Percentiles rank a stretch among this genome's conserved stretches.
Conservation (phyloP, 2,888 invertebrate species). For the Drosophila rubida region DNA sequence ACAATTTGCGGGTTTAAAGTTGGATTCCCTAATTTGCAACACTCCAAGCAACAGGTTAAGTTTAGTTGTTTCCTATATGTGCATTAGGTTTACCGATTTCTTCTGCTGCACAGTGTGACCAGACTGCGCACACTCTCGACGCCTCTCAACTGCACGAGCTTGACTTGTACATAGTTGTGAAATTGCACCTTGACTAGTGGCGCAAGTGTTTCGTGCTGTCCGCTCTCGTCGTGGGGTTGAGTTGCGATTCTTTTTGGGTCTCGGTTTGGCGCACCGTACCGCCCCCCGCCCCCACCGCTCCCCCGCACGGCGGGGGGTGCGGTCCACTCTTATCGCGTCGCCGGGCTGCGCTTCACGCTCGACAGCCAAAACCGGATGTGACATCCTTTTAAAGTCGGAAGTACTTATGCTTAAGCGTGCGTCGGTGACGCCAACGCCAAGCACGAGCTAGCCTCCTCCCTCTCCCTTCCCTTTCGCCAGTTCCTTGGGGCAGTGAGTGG, state of each 20-base stretch:
- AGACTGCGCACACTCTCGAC: neutral
- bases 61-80: too few relatives aligned
- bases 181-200: constrained; percentile 60
- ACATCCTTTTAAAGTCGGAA: constrained; percentile 85
- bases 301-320: too few relatives aligned
- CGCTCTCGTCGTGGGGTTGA: too few relatives aligned
- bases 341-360: constrained; percentile 76
- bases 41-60: too few relatives aligned
- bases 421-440: constrained; percentile 49
- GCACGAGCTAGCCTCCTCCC: constrained; percentile 9
- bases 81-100: too few relatives aligned
- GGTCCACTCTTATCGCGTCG: constrained; percentile 71
- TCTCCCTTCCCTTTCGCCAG: neutral
- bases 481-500: constrained; percentile 26
- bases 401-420: constrained; percentile 84
- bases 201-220: constrained; percentile 36
- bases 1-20: too few relatives aligned
- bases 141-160: neutral
- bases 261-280: too few relatives aligned
- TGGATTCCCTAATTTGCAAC: too few relatives aligned
- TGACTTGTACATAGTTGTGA: neutral
- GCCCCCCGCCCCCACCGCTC: too few relatives aligned
- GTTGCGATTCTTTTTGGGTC: neutral
- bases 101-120: constrained; percentile 10
- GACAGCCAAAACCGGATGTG: constrained; percentile 82